Base-by-base conservation (phyloP, 2,113 vertebrate genomes). In the Limanda limanda region DNA sequence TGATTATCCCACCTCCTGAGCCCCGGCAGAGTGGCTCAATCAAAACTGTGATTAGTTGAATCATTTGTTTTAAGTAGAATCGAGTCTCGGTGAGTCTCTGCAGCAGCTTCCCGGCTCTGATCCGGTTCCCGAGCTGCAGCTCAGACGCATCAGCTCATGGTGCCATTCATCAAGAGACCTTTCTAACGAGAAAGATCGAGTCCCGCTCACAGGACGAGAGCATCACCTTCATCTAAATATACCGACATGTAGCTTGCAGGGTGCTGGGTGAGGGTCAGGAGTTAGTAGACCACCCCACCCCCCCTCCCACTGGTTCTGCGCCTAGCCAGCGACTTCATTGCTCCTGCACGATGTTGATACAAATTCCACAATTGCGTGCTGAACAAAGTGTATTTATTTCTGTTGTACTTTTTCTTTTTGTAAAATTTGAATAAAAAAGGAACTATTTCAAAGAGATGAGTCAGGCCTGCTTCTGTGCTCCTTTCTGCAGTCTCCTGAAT, bases 361-460 rank as follows among this genome's bases (percentile, higher is more conserved):
- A 78, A 78, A 81, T 79, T 88, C 86, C 90, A 89, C 85, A 66
- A 76, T 81, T 79, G 82, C 71, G 84, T 90, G 79, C 88, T 87
- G 75, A 88, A 91, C 74, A 90, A 86, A 92, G 84, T 93, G 88
- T 92, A 94, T 92, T 94, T 94, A 94, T 93, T 89, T 94, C 81
- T 82, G 89, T 93, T 92, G 88, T 91, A 92, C 86, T 90, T 92
- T 93, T 92, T 70, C 68, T 94, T 94, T 94, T 94, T 93, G 91
- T 94, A 95, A 95, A 91, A 93, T 93, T 93, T 92, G 82, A 94
- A 93, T 94, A 94, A 95, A 94, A 93, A 92, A 91, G 60, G 54
- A 86, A 90, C 71, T 89, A 87, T 92, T 93, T 94, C 75, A 89
- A 93, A 90, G 78, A 84, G 74, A 86, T 86, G 85, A 85, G 79